Percentiles rank a stretch among this genome's conserved stretches.
These are phyloP conservation scores for Manis pentadactyla DNA, from an alignment of 2,797 vertebrate genomes.

Conservation along the genomic window DNA sequence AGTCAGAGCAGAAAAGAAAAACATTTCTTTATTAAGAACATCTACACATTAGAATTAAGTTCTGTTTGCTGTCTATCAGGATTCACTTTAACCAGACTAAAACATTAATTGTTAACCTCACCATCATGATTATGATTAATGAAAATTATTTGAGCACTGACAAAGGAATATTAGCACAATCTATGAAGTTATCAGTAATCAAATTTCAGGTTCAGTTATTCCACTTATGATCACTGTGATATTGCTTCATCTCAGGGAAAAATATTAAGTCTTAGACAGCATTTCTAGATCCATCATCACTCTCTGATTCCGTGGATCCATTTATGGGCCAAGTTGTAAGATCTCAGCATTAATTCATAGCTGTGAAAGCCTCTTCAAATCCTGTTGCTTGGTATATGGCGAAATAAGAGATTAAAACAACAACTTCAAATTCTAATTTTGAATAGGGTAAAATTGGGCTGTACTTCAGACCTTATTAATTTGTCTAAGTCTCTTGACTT, in stretches of 20 bases:
- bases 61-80: constrained; percentile 16
- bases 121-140: not conserved
- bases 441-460: constrained; percentile 20
- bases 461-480: constrained; percentile 41
- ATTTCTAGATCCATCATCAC: not conserved
- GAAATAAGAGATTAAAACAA: constrained; percentile 23
- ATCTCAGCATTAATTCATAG: not conserved
- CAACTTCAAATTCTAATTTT: constrained; percentile 53
- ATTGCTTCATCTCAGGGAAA: constrained; percentile 31
- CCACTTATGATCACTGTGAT: not conserved
- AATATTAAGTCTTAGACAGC: constrained; percentile 9
- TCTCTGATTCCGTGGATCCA: constrained; percentile 25
- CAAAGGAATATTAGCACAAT: not conserved
- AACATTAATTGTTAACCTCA: constrained; percentile 47
- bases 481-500: constrained; percentile 24
- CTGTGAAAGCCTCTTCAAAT: constrained; percentile 24
- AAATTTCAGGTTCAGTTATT: constrained; percentile 53
- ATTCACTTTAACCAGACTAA: constrained; percentile 12
- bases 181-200: constrained; percentile 32
- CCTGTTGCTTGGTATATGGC: not conserved
- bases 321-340: constrained; percentile 29
- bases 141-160: constrained; percentile 40
- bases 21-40: constrained; percentile 45
- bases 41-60: not conserved
- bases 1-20: not conserved